Evolutionary conservation across 1,140 invertebrate species (phyloP).

Genomic region (Spodoptera litura): DNA sequence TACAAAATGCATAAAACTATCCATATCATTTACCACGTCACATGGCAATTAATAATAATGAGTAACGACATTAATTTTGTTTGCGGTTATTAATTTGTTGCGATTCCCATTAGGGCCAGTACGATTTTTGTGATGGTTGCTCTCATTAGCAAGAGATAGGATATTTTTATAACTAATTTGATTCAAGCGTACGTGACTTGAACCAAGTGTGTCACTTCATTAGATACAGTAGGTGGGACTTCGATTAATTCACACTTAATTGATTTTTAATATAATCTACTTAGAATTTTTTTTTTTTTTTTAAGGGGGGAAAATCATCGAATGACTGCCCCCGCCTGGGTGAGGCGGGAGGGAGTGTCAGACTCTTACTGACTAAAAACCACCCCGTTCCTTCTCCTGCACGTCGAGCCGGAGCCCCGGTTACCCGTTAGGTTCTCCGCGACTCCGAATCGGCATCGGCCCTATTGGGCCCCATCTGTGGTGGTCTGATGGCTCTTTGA

Average conservation of each 20-base stretch:
- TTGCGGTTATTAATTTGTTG: constrained; percentile 66
- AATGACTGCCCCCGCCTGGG: too few relatives aligned
- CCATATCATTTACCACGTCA: constrained; percentile 57
- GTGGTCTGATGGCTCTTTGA: too few relatives aligned
- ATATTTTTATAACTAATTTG: constrained; percentile 60
- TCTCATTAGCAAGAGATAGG: constrained; percentile 66
- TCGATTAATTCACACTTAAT: constrained; percentile 57
- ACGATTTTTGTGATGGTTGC: constrained; percentile 68
- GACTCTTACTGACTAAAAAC: too few relatives aligned
- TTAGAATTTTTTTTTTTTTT: constrained; percentile 51
- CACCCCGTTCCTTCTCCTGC: too few relatives aligned
- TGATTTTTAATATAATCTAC: constrained; percentile 63
- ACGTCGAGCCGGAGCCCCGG: too few relatives aligned
- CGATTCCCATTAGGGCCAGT: constrained; percentile 67
- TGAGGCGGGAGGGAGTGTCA: too few relatives aligned
- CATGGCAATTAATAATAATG: constrained; percentile 51
- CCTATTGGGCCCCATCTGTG: too few relatives aligned
- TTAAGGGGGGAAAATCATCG: too few relatives aligned
- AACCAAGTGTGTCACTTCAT: constrained; percentile 70
- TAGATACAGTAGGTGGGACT: constrained; percentile 52
- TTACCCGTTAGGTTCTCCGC: too few relatives aligned
- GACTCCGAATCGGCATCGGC: too few relatives aligned
- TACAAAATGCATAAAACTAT: constrained; percentile 52
- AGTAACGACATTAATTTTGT: constrained; percentile 56
- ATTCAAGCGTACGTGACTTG: constrained; percentile 71